Evolutionary conservation across 1,140 invertebrate genomes (phyloP), one percentile per base, ranked within the genome.

Genomic region (Drosophila tropicalis): DNA sequence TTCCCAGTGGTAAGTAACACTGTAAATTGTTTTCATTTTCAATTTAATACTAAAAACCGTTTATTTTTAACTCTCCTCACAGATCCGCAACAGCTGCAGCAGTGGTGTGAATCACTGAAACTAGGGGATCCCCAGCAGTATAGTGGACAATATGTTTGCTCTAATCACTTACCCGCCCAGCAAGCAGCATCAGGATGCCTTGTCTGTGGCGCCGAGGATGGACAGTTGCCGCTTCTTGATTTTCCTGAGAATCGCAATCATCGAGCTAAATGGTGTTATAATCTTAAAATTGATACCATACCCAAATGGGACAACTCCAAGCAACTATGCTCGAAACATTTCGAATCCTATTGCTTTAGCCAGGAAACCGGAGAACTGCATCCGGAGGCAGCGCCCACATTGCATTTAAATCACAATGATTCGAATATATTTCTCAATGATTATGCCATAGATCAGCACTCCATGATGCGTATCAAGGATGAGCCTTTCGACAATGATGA

Each of bases 181-280:
- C 55, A 73, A 1, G 29, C 29, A 29, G 5, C 29, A 29, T 0
- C 67, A 0, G 70, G 51, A 32, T 87, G 83, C 22, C 55, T 89
- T 19, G 22, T 87, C 15, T 87, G 83, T 55, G 84, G 76, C 1
- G 66, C 62, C 1, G 70, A 89, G 10, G 55, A 78, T 6, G 56
- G 67, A 2, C 73, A 79, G 65, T 57, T 81, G 57, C 84, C 85
- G 10, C 47, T 90, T 56, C 71, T 89, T 2, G 51, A 72, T 19
- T 90, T 89, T 41, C 84, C 84, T 6, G 80, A 75, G 22, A 68
- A 81, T 54, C 84, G 85, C 34, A 89, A 89, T 55, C 67, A 78
- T 58, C 74, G 84, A 2, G 67, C 81, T 32, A 90, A 90, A 56
- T 90, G 85, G 85, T 90, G 85, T 63, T 73, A 90, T 25, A 90